A percentile compares a stretch with the other conserved stretches of the same genome.
Evolutionary conservation across 35 echinoderm and acorn worm species (phyloP).

Genomic region (Eucidaris tribuloides): DNA sequence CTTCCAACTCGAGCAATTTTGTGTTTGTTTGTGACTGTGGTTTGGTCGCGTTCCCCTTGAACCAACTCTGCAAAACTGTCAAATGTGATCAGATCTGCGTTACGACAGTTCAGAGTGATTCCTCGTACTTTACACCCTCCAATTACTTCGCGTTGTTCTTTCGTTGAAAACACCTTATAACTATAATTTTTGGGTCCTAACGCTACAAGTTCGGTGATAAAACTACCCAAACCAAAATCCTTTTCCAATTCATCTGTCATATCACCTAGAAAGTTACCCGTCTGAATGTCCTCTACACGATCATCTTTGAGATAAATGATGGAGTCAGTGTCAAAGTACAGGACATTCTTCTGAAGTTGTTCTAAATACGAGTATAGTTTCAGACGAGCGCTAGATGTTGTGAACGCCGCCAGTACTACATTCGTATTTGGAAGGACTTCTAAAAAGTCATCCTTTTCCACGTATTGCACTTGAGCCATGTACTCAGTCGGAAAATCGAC

Average conservation of each 20-base stretch:
- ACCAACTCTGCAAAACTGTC: conserved; percentile 56
- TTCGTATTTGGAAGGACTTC: conserved; percentile 40
- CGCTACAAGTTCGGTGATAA: conserved; percentile 18
- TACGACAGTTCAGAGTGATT: conserved; percentile 67
- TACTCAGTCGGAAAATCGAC: conserved; percentile 39
- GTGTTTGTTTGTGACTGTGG: conserved; percentile 19
- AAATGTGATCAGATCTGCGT: conserved; percentile 30
- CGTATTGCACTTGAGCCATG: conserved; percentile 48
- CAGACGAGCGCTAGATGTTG: conserved; percentile 62
- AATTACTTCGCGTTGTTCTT: neutral
- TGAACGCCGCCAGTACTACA: conserved; percentile 71
- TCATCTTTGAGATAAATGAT: conserved; percentile 18
- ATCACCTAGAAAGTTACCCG: conserved; percentile 46
- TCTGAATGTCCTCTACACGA: neutral
- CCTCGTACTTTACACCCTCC: conserved; percentile 56
- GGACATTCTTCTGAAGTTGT: neutral
- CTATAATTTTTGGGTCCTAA: conserved; percentile 68
- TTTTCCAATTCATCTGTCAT: conserved; percentile 44
- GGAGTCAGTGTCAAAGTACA: conserved; percentile 53
- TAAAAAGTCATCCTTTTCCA: conserved; percentile 39
- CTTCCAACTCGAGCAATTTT: conserved; percentile 50
- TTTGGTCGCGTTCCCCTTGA: neutral
- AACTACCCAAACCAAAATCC: conserved; percentile 30
- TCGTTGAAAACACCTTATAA: conserved; percentile 17
- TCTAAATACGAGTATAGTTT: conserved; percentile 47